Evolutionary conservation across 2,888 invertebrate species (phyloP).

Genomic region (Parnassius smintheus): DNA sequence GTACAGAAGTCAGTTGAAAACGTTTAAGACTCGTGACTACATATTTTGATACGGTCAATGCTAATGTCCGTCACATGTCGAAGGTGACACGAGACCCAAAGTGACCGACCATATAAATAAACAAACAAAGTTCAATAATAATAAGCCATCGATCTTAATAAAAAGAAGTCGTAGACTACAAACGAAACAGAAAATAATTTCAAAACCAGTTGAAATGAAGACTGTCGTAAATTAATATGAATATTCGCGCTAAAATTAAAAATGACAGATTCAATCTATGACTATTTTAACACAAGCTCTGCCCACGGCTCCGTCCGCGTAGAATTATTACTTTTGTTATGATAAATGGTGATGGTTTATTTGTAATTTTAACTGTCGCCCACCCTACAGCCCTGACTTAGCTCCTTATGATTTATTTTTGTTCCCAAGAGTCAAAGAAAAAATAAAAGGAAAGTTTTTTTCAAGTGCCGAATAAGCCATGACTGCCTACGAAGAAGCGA

Average conservation of each 20-base stretch:
- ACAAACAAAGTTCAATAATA: not conserved
- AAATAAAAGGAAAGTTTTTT: no score
- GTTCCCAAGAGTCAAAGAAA: no score
- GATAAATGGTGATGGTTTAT: no score
- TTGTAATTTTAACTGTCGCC: no score
- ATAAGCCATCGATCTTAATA: not conserved
- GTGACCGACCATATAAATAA: not conserved
- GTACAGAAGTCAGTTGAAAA: not conserved
- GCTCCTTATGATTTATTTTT: no score
- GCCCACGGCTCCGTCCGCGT: no score
- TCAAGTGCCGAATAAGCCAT: no score
- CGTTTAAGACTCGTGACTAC: constrained; percentile 5
- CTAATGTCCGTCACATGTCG: constrained; percentile 2
- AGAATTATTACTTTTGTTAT: no score
- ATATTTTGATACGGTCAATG: not conserved
- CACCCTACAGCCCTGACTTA: no score
- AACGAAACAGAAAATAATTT: constrained; percentile 2
- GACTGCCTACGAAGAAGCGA: no score
- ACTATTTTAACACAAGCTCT: no score
- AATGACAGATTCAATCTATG: not conserved
- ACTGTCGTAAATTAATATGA: not conserved
- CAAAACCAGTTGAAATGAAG: not conserved
- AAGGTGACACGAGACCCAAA: constrained; percentile 1
- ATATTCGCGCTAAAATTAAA: not conserved
- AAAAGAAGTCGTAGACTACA: not conserved